phyloP scores from a whole-genome alignment of 2,113 vertebrate genomes.

The Cryptomyrus ogoouensis region DNA sequence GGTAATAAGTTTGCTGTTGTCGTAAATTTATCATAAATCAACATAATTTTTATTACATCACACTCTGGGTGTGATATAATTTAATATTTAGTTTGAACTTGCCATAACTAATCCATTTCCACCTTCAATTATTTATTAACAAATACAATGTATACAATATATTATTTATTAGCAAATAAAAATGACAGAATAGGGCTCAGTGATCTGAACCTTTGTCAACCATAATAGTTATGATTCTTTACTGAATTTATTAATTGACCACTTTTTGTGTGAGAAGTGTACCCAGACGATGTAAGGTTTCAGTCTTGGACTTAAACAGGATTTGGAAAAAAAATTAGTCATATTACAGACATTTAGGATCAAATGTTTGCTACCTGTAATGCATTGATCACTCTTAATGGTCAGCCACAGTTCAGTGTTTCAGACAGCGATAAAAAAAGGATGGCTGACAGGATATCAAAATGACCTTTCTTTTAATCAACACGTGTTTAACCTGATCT shows the following conservation, averaged over 20 bases:
- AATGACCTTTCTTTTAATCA: not conserved
- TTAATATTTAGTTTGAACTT: not conserved
- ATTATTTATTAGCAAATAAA: not conserved
- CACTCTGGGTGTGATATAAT: not conserved
- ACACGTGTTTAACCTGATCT: conserved; percentile 18
- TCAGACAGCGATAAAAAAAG: not conserved
- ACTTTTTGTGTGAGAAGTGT: not conserved
- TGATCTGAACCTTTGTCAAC: not conserved
- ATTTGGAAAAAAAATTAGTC: not conserved
- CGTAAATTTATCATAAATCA: conserved; percentile 5
- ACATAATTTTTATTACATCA: not conserved
- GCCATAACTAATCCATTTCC: not conserved
- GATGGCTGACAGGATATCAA: not conserved
- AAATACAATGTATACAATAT: not conserved
- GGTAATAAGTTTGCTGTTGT: not conserved
- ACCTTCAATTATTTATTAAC: not conserved
- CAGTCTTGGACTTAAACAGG: not conserved
- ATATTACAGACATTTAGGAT: not conserved
- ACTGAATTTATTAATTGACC: not conserved
- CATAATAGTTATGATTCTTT: not conserved
- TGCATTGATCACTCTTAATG: not conserved
- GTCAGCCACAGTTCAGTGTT: conserved; percentile 11
- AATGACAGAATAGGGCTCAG: not conserved
- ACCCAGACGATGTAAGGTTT: not conserved
- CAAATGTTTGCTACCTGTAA: not conserved